phyloP scores from a whole-genome alignment of 2,113 vertebrate genomes.

The Buteo buteo region DNA sequence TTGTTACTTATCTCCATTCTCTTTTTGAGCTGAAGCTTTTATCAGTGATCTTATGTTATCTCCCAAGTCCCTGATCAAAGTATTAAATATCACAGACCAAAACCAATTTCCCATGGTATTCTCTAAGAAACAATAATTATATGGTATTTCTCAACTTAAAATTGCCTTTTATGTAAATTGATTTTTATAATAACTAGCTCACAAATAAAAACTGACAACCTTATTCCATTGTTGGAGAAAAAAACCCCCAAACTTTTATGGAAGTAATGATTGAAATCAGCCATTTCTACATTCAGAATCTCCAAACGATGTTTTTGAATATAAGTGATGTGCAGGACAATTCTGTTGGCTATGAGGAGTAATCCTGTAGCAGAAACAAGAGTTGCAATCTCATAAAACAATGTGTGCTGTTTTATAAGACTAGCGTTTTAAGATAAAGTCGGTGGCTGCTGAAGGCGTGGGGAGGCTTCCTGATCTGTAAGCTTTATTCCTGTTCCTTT shows the following conservation, averaged over 20 bases:
- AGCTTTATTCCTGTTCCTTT: background rate
- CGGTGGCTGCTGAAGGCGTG: background rate
- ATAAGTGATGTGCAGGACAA: fast-evolving
- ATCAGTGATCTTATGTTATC: background rate
- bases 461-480: background rate
- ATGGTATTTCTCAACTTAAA: background rate
- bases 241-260: background rate
- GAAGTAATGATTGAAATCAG: background rate
- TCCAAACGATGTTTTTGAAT: background rate
- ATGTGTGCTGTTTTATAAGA: background rate
- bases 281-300: background rate
- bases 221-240: background rate
- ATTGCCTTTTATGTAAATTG: slow-evolving; percentile 1
- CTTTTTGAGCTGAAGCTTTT: background rate
- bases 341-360: background rate
- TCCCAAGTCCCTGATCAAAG: background rate
- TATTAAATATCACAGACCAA: background rate
- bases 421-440: background rate
- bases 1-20: background rate
- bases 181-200: background rate
- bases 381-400: background rate
- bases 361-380: background rate
- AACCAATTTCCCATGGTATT: background rate
- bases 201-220: background rate
- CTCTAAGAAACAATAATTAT: background rate